Conservation (phyloP, 2,113 vertebrate species). For the Grammomys surdaster region DNA sequence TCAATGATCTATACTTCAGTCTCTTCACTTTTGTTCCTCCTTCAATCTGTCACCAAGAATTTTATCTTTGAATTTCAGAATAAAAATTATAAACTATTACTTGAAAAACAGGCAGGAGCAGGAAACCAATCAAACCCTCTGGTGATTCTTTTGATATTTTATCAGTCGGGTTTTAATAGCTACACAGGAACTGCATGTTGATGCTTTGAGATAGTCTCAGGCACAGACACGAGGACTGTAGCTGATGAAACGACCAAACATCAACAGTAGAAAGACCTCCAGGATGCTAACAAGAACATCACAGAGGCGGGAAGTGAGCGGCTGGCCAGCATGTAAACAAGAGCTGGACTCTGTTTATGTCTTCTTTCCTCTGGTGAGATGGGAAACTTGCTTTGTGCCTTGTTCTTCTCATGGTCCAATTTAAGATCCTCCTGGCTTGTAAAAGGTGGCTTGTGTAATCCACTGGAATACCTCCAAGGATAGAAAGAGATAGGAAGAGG, state of each 20-base stretch:
- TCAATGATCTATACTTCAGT: conserved; percentile 63
- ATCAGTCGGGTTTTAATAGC: conserved; percentile 77
- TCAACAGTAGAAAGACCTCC: conserved; percentile 77
- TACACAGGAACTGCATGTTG: conserved; percentile 77
- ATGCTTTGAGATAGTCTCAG: conserved; percentile 67
- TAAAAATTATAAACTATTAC: conserved; percentile 54
- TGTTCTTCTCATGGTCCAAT: conserved; percentile 56
- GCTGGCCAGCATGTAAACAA: conserved; percentile 75
- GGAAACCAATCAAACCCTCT: conserved; percentile 24
- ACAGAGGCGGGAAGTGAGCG: conserved; percentile 62
- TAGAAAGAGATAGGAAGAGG: neutral
- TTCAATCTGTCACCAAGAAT: conserved; percentile 58
- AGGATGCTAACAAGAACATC: conserved; percentile 75
- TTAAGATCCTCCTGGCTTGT: conserved; percentile 73
- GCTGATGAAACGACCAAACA: conserved; percentile 75
- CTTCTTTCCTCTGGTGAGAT: conserved; percentile 69
- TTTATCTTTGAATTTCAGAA: conserved; percentile 64
- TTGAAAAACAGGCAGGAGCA: conserved; percentile 39
- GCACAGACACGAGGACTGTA: conserved; percentile 74
- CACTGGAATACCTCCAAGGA: conserved; percentile 65
- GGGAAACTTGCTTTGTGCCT: conserved; percentile 71
- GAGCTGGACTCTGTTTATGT: conserved; percentile 79
- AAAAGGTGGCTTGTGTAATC: conserved; percentile 65
- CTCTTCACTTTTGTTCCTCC: conserved; percentile 40
- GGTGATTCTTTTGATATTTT: conserved; percentile 77